Evolutionary conservation across 2,113 vertebrate genomes (phyloP), one percentile per base, ranked within the genome.

Genomic region (Sebastes fasciatus): DNA sequence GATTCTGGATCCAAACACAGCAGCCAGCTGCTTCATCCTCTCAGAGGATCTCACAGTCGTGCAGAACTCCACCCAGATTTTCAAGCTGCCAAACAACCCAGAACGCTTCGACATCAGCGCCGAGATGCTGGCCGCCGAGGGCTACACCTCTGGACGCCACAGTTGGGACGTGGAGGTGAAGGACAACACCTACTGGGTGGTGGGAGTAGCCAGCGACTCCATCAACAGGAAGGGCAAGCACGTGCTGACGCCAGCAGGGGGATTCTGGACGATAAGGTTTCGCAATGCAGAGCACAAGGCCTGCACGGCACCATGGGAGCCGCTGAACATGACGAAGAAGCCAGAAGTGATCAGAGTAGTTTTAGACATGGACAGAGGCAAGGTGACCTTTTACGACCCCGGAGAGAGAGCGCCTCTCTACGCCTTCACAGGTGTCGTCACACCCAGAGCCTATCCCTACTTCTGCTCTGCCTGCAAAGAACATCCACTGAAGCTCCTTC

Each of bases 391-490:
- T 86, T 95, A 93, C 2, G 92, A 95, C 85, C 89, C 94, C 0
- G n/a, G 75, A 46, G 93, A 94, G 82, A 92, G 93, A 82, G 86
- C 83, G 0, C 92, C 95, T 13, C 95, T 96, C 4, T 96, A 94
- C 87, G 92, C 93, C 12, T 96, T 95, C 86, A 91, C 57, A 4
- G 88, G 92, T 45, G 49, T 96, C 63, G 70, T 94, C 61, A 82
- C 90, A 19, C 82, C 85, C 1, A 88, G 74, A 70, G 93, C 88
- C 23, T 92, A 94, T 63, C 96, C 96, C 7, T 96, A 96, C 85
- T 96, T 96, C 61, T 96, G 95, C 84, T 92, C 93, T 0, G 95
- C 95, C 67, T 96, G 95, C 86, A 96, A 95, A 85, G 94, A 95
- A 8, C 79, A 94, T 77, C 95, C 95, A 14, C 82, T 96, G 64